Base-by-base conservation (phyloP, 1,140 invertebrate genomes). In the Ostrea edulis region DNA sequence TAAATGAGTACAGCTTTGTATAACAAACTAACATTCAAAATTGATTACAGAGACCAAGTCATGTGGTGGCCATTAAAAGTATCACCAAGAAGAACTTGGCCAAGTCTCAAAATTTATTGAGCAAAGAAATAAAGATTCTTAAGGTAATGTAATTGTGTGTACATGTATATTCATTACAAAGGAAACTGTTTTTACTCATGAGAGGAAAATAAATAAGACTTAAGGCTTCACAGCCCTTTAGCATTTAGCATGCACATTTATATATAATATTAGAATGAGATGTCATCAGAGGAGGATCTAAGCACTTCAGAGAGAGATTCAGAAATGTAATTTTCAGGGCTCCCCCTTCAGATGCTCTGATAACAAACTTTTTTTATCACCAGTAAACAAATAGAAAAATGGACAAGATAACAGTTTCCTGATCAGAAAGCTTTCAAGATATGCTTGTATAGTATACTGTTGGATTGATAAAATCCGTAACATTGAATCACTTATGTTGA, bases 41-140 rank as follows among this genome's bases (percentile, higher is more conserved):
- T 85, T 84, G 44, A 86, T 96, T 97, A 65, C 96, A 99, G 98
- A 97, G 97, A 95, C 96, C 97, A 89, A 96, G 97, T 91, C 96
- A 97, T 91, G 97, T 97, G 17, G 98, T 99, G 85, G 99, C 99
- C 82, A 99, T 99, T 81, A 99, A 99, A 95, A 97, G 98, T 94
- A 99, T 99, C 82, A 98, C 98, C 20, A 99, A 99, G 96, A 99
- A 99, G 95, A 99, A 98, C 93, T 96, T 99, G 88, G 97, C 98
- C 68, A 99, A 99, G 95, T 98, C 98, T 51, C 98, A 99, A 95
- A 99, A 98, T 95, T 96, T 99, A 88, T 96, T 99, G 5, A 98
- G 98, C 82, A 99, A 99, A 94, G 99, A 99, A 96, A 99, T 99
- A 82, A 99, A 99, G 95, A 99, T 99, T 94, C 96, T 99, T 54